Evolutionary conservation across 2,888 invertebrate species (phyloP), one percentile per base, ranked within the genome.

Genomic region (Allolobophora icterica): DNA sequence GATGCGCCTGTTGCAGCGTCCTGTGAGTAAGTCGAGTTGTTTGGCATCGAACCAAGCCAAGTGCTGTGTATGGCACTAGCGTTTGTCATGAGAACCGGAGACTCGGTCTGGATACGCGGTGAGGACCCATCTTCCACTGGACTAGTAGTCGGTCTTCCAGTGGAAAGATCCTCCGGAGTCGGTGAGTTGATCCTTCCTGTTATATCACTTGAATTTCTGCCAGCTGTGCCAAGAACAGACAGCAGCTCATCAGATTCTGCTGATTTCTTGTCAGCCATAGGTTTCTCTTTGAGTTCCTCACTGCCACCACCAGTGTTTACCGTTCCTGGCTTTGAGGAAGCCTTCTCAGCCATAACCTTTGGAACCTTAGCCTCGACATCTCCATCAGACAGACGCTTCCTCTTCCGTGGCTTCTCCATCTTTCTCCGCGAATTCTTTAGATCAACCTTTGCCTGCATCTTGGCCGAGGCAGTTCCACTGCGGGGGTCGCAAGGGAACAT

Each of bases 361-460:
- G 71, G n/a, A 38, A 52, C n/a, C 38, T 90, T 90, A 19, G 58
- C 38, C 8, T 90, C 90, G 13, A 38, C 52, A 84, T 35, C 84
- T 83, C 84, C 90, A 19, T 90, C 84, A n/a, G 34, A n/a, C 40
- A n/a, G 38, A 8, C 90, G 93, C 90, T 94, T 94, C 52, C 95
- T 93, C 92, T 95, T 95, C 38, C 94, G 92, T 15, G 95, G 95
- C 89, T 94, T 94, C 35, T 95, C 95, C 93, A 94, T 94, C 93
- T 95, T 95, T n/a, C 95, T 91, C 24, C 95, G 92, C 34, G 94
- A 94, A 91, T 94, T 94, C 93, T 94, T 95, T 21, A 91, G 92
- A 91, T 95, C 94, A 30, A 58, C 34, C 34, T 84, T 91, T 87
- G 87, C 34, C 87, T 87, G 87, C 21, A 38, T 87, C 35, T 87